phyloP scores from a whole-genome alignment of 2,797 vertebrate species.

The Acipenser ruthenus region DNA sequence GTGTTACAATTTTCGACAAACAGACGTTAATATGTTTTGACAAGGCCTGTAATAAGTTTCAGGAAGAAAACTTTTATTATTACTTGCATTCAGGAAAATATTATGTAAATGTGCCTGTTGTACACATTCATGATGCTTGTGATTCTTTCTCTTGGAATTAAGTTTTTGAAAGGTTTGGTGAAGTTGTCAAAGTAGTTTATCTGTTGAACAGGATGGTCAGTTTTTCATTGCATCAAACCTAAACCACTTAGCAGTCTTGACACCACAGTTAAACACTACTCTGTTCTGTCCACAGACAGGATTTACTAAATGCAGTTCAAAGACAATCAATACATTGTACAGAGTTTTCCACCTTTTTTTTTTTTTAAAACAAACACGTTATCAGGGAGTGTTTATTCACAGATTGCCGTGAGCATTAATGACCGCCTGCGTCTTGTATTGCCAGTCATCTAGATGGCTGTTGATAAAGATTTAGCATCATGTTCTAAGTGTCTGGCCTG shows the following conservation, averaged over 20 bases:
- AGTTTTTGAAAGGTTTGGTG: not conserved
- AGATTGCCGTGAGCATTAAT: slow-evolving; percentile 56
- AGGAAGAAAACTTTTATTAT: too few species aligned
- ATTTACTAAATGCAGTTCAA: slow-evolving; percentile 54
- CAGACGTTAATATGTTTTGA: too few species aligned
- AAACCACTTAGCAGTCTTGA: slow-evolving; percentile 16
- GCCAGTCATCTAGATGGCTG: slow-evolving; percentile 68
- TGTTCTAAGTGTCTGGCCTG: slow-evolving; percentile 90
- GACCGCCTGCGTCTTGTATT: slow-evolving; percentile 61
- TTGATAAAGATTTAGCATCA: slow-evolving; percentile 90
- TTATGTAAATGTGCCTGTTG: not conserved
- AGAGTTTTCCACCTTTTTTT: slow-evolving; percentile 46
- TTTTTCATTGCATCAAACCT: not conserved
- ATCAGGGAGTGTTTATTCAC: slow-evolving; percentile 58
- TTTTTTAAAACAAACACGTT: slow-evolving; percentile 52
- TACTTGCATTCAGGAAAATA: too few species aligned
- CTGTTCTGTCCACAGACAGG: slow-evolving; percentile 39
- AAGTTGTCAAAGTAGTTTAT: slow-evolving; percentile 2
- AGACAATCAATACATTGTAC: slow-evolving; percentile 43
- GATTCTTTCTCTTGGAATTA: not conserved
- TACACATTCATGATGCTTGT: not conserved
- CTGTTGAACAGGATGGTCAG: not conserved
- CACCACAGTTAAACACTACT: slow-evolving; percentile 21
- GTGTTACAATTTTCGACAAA: too few species aligned
- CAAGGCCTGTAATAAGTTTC: too few species aligned